Evolutionary conservation across 2,888 invertebrate genomes (phyloP).

Genomic region (Thecophora atra): DNA sequence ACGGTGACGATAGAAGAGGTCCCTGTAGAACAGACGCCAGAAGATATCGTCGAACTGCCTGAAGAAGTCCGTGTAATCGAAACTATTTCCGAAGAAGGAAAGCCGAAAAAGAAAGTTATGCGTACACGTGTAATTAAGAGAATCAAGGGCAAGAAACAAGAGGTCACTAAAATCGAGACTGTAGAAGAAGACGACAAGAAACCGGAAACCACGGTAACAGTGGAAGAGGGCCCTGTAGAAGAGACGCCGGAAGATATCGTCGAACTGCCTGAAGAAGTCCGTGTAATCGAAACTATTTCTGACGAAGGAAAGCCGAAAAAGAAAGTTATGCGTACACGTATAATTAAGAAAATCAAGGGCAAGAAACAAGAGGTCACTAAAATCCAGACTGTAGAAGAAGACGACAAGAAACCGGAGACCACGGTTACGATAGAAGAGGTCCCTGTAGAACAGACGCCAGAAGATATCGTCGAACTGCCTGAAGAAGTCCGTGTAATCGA

Average conservation of each 20-base stretch:
- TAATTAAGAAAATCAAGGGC: slow-evolving; percentile 5
- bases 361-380: slow-evolving; percentile 6
- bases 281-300: slow-evolving; percentile 1
- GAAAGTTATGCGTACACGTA: background rate
- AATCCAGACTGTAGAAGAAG: slow-evolving; percentile 13
- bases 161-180: slow-evolving; percentile 59
- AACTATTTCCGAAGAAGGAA: slow-evolving; percentile 53
- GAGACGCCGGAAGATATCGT: background rate
- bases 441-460: background rate
- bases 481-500: slow-evolving; percentile 17
- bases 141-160: slow-evolving; percentile 49
- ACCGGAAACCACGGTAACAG: slow-evolving; percentile 49
- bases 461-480: background rate
- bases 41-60: slow-evolving; percentile 35
- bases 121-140: slow-evolving; percentile 49
- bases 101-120: slow-evolving; percentile 50
- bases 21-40: slow-evolving; percentile 41
- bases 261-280: slow-evolving; percentile 7
- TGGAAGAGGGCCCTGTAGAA: slow-evolving; percentile 2
- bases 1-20: slow-evolving; percentile 51
- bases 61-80: slow-evolving; percentile 56
- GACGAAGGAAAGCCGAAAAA: slow-evolving; percentile 14
- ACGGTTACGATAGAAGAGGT: background rate
- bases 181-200: slow-evolving; percentile 56
- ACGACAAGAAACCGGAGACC: slow-evolving; percentile 1